Evolutionary conservation across 2,888 invertebrate genomes (phyloP), one percentile per base, ranked within the genome.

Genomic region (Ischnus inquisitorius): DNA sequence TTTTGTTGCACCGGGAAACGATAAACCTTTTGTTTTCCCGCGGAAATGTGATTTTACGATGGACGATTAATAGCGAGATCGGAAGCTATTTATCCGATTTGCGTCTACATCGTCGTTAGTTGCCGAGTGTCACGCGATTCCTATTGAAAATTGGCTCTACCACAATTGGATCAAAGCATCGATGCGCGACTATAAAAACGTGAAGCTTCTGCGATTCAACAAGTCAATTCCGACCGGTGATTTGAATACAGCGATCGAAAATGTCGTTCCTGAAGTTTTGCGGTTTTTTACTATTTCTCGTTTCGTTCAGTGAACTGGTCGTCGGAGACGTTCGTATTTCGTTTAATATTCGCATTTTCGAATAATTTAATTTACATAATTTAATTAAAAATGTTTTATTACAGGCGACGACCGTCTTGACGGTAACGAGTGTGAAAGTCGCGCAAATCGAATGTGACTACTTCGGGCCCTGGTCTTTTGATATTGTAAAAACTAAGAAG

Each of bases 101-200:
- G 5, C 5, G 10, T 22, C 1, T 28, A 14, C 57, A 57, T 57
- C 5, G 14, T 28, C 2, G 25, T 25, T 25, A 3, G 22, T 14
- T 57, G 25, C 22, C 57, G 57, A 28, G 57, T 25, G 25, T 57
- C 28, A 57, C 57, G 57, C 28, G 4, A 57, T 28, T 57, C 57
- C 14, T n/a, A 28, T 57, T 28, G 4, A 1, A 14, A 57, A 57
- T 57, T n/a, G 57, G 1, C 25, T 8, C 57, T 3, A 12, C 14
- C 3, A 22, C 57, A 22, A 12, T 14, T 28, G 14, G 2, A 25
- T 57, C 14, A 14, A 25, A 57, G 14, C 25, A 25, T 14, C n/a
- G n/a, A 14, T 57, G 14, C 14, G 28, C 1, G n/a, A 14, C 0
- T 25, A 57, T 57, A 57, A 57, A 57, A 28, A 14, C 28, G 14